Conservation (phyloP, 2,113 vertebrate species). For the Macrotus californicus region DNA sequence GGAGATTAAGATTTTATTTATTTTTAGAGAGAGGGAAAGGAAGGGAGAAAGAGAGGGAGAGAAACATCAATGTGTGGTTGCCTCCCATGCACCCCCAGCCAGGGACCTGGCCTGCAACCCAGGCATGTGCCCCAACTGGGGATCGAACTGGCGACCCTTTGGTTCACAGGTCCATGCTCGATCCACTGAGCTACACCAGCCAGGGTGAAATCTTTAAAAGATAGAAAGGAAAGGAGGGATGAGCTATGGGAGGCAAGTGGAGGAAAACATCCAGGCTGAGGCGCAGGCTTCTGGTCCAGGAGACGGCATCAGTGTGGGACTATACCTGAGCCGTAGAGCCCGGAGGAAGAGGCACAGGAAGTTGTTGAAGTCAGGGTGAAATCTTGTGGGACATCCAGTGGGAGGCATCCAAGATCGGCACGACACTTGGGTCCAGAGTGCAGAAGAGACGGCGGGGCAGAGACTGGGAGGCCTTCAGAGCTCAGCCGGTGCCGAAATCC, state of each 20-base stretch:
- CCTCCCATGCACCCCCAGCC: no score
- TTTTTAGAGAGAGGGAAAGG: no score
- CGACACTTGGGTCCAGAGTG: neutral
- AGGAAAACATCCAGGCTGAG: neutral
- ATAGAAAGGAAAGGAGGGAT: neutral
- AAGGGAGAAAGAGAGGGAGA: no score
- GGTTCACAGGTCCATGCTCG: no score
- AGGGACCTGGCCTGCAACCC: no score
- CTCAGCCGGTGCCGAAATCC: neutral
- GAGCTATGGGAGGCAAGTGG: neutral
- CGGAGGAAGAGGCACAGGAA: neutral
- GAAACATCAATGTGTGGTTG: no score
- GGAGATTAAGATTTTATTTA: no score
- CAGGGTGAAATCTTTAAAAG: no score
- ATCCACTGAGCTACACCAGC: no score
- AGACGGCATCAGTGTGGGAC: neutral
- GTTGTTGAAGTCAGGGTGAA: neutral
- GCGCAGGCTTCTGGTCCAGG: neutral
- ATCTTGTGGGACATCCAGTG: neutral
- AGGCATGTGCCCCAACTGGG: no score
- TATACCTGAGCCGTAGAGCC: neutral
- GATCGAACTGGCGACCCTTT: no score
- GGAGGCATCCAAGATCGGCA: neutral
- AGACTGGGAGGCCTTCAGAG: neutral
- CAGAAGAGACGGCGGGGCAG: neutral